These are phyloP conservation scores for Aphidoletes aphidimyza DNA, from an alignment of 2,888 invertebrate genomes.

Conservation along the genomic window DNA sequence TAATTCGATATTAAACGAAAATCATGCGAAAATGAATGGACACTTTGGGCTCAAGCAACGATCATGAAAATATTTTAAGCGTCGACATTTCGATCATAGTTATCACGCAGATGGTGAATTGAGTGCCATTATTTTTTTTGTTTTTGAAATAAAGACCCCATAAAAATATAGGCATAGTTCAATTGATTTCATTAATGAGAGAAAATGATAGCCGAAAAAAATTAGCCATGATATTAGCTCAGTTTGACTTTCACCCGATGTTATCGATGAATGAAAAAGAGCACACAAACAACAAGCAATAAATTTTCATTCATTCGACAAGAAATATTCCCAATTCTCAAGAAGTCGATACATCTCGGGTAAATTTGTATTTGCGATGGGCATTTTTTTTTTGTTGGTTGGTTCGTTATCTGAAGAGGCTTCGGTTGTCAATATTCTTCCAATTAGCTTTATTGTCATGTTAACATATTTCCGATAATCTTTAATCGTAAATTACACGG, in stretches of 20 bases:
- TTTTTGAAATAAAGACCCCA: neutral
- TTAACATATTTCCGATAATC: constrained; percentile 39
- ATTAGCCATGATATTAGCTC: neutral
- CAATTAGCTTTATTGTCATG: constrained; percentile 51
- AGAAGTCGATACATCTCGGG: no score
- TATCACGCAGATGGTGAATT: neutral
- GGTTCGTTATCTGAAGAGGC: neutral
- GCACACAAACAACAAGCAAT: neutral
- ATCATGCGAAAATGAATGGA: neutral
- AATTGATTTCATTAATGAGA: constrained; percentile 6
- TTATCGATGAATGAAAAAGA: neutral
- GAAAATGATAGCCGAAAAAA: neutral
- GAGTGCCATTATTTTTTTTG: constrained; percentile 19
- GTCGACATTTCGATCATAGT: constrained; percentile 28
- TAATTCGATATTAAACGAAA: neutral
- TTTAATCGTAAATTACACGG: neutral
- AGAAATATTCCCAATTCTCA: neutral
- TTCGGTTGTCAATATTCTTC: neutral
- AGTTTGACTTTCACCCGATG: neutral
- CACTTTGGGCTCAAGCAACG: neutral
- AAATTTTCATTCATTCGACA: constrained; percentile 4
- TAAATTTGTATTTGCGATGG: no score
- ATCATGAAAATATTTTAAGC: constrained; percentile 14
- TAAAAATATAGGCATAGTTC: neutral
- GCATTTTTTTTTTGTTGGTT: no score